Conservation (phyloP, 2,888 invertebrate genomes). For the Clivina fossor region DNA sequence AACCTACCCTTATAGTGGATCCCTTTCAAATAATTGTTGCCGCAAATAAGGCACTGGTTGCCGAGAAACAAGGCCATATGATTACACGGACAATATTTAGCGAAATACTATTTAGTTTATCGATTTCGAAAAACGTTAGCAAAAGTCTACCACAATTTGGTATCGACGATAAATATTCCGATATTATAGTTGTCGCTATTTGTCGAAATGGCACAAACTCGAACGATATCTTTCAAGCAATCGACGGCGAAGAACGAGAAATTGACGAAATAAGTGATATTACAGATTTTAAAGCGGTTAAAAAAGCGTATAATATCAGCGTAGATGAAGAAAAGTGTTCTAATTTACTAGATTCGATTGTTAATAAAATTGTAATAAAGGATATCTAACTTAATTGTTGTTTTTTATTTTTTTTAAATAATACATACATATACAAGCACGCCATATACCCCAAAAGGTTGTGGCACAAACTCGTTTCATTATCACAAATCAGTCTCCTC, state of each 20-base stretch:
- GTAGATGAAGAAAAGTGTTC: constrained; percentile 54
- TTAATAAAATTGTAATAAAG: constrained; percentile 69
- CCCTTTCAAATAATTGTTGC: constrained; percentile 66
- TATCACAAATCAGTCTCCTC: too few relatives aligned
- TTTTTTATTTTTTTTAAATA: neutral
- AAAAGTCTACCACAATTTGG: constrained; percentile 69
- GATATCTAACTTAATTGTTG: constrained; percentile 54
- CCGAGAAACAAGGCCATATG: constrained; percentile 54
- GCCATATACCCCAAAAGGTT: too few relatives aligned
- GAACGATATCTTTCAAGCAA: constrained; percentile 52
- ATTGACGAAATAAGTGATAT: constrained; percentile 55
- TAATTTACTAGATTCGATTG: constrained; percentile 60
- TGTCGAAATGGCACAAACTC: constrained; percentile 45
- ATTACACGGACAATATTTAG: constrained; percentile 65
- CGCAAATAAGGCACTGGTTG: constrained; percentile 65
- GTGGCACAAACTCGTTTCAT: neutral
- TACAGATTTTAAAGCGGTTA: constrained; percentile 57
- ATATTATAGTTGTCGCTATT: constrained; percentile 55
- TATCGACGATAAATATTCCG: constrained; percentile 55
- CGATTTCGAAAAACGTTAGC: constrained; percentile 68
- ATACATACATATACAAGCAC: too few relatives aligned
- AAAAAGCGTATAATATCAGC: constrained; percentile 63
- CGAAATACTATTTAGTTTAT: constrained; percentile 70
- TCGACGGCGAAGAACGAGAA: constrained; percentile 59
- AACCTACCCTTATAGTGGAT: constrained; percentile 62